Percentiles rank a stretch among this genome's conserved stretches.
These are phyloP conservation scores for Bruchidius siliquastri DNA, from an alignment of 2,888 invertebrate genomes.

Conservation along the genomic window DNA sequence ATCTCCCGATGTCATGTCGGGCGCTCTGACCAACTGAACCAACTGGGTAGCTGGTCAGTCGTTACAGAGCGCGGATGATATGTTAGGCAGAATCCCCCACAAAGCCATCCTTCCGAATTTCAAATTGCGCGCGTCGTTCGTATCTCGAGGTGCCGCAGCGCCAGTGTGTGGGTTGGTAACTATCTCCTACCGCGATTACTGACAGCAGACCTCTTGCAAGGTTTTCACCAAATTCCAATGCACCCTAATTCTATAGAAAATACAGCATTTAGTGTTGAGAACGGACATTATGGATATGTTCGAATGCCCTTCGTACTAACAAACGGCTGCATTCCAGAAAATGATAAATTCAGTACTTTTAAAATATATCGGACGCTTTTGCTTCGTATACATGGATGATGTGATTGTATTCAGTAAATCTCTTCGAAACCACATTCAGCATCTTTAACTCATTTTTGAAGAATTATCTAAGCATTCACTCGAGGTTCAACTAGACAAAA, in stretches of 20 bases:
- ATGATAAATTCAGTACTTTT: constrained; percentile 8
- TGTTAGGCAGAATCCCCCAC: no score
- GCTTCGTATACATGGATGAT: constrained; percentile 31
- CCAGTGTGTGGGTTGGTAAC: no score
- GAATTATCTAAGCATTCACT: no score
- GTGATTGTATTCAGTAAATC: constrained; percentile 19
- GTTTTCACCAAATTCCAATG: constrained; percentile 36
- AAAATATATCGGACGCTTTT: constrained; percentile 12
- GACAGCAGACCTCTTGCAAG: constrained; percentile 33
- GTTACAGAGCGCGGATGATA: no score
- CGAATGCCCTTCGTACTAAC: constrained; percentile 18
- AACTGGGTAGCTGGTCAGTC: no score
- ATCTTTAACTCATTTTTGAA: no score
- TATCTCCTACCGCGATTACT: no score
- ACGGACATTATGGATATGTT: constrained; percentile 5
- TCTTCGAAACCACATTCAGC: constrained; percentile 1
- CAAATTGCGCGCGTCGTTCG: no score
- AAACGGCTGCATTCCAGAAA: constrained; percentile 20
- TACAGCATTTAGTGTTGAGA: constrained; percentile 15
- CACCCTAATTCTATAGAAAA: constrained; percentile 3
- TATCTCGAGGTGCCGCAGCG: no score
- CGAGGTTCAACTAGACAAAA: constrained; percentile 30
- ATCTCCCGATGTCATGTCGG: no score
- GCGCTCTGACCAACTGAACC: no score
- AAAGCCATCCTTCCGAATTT: no score